Base-by-base conservation (phyloP, 2,113 vertebrate species). In the Lagopus muta region DNA sequence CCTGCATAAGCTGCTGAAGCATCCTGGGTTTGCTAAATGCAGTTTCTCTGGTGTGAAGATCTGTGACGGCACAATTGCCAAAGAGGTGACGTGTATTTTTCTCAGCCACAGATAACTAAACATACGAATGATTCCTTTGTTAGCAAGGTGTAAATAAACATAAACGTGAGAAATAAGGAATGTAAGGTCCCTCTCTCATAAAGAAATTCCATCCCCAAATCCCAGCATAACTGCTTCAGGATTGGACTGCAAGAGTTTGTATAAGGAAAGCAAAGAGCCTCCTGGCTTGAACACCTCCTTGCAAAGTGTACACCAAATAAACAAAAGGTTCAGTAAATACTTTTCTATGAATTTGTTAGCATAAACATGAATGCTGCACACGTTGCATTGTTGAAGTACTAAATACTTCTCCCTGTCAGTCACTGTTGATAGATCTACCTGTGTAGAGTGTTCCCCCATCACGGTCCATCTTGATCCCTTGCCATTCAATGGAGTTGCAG, bases 401-500 rank as follows among this genome's bases (percentile, higher is more conserved):
- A 79, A 95, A 72, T n/a, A 67, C 57, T 80, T 67, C 32, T 86
- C 4, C 3, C 71, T 65, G 66, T 61, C 73, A 70, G 22, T 40
- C 94, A 79, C 28, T 94, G 65, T 60, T 19, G 7, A 43, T 2
- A n/a, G 90, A 90, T 89, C 58, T 45, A 95, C 92, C 93, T 94
- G 92, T 27, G 86, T 78, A 67, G 95, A 96, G 79, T 92, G 90
- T 57, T 94, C 73, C 75, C 87, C 81, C 90, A 64, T 54, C 90
- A 92, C 75, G 43, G 94, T 92, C 94, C 93, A 88, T 95, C 92
- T 95, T 94, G 93, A 96, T 96, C 96, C 86, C 88, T 96, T 92
- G 93, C 96, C 94, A 94, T 94, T 94, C 93, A 93, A 72, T 11
- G 55, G 96, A 97, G 96, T 97, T 95, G 86, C 95, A 97, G 94